phyloP scores from a whole-genome alignment of 2,797 vertebrate genomes.

The Syndactyla subalaris region DNA sequence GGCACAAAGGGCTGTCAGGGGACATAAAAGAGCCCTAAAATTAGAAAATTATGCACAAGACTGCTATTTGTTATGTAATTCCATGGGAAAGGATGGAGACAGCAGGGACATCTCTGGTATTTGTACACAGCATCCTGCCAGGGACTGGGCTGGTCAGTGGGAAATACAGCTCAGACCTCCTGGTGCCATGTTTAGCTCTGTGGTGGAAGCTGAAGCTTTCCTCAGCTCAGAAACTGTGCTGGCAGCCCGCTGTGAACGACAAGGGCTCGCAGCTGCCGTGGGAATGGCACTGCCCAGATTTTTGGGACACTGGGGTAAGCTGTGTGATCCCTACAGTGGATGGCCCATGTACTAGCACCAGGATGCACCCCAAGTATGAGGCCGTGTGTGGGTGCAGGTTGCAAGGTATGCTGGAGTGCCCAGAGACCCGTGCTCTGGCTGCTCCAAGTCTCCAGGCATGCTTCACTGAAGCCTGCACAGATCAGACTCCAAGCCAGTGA shows the following conservation, averaged over 20 bases:
- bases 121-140: conserved; percentile 14
- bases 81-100: neutral
- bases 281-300: neutral
- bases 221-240: neutral
- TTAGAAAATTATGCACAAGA: conserved; percentile 7
- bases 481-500: neutral
- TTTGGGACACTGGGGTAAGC: neutral
- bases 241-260: neutral
- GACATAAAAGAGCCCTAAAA: conserved; percentile 1
- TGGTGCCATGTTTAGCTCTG: neutral
- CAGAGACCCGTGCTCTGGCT: neutral
- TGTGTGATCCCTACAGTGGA: rapidly evolving
- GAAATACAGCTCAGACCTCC: neutral
- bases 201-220: neutral
- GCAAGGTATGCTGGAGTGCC: neutral
- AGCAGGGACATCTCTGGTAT: neutral
- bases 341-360: rapidly evolving
- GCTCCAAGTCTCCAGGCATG: neutral
- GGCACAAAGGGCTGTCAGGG: neutral
- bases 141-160: neutral
- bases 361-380: neutral
- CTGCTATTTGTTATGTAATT: conserved; percentile 19
- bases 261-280: neutral
- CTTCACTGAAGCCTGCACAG: neutral
- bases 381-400: rapidly evolving